Percentiles rank a stretch among this genome's conserved stretches.
Evolutionary conservation across 2,888 invertebrate species (phyloP).

Genomic region (Timandra comae): DNA sequence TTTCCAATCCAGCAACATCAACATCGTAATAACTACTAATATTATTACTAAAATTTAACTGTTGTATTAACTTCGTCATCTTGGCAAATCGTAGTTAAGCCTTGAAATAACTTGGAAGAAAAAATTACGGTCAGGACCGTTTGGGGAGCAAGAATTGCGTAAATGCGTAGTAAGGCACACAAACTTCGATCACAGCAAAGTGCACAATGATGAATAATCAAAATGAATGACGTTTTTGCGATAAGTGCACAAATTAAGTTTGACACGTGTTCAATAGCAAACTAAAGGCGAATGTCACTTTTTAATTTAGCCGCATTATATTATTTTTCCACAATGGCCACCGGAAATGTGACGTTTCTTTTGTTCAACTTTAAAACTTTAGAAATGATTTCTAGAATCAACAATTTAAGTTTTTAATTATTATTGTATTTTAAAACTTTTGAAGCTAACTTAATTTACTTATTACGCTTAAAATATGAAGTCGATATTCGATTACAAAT

Average conservation of each 20-base stretch:
- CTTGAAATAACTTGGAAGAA: slow-evolving; percentile 50
- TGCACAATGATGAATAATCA: slow-evolving; percentile 32
- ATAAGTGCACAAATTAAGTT: slow-evolving; percentile 20
- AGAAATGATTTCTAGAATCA: too few relatives aligned
- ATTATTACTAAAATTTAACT: slow-evolving; percentile 75
- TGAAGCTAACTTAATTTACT: too few relatives aligned
- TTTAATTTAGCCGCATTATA: slow-evolving; percentile 45
- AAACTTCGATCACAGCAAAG: slow-evolving; percentile 31
- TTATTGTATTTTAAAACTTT: too few relatives aligned
- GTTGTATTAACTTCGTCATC: slow-evolving; percentile 75
- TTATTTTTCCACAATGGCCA: slow-evolving; percentile 54
- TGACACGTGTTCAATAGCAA: slow-evolving; percentile 30
- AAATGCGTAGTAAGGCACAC: slow-evolving; percentile 49
- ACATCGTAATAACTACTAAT: slow-evolving; percentile 67
- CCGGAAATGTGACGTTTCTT: slow-evolving; percentile 57
- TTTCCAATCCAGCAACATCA: slow-evolving; percentile 43
- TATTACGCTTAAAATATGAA: too few relatives aligned
- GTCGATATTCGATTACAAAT: too few relatives aligned
- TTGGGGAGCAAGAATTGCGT: slow-evolving; percentile 45
- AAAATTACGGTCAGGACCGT: slow-evolving; percentile 64
- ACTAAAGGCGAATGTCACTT: slow-evolving; percentile 24
- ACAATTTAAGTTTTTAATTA: too few relatives aligned
- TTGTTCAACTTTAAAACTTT: slow-evolving; percentile 20
- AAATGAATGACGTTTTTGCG: slow-evolving; percentile 32
- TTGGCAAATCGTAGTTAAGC: slow-evolving; percentile 68